Conservation (phyloP, 2,797 vertebrate genomes). For the Acropternis orthonyx region DNA sequence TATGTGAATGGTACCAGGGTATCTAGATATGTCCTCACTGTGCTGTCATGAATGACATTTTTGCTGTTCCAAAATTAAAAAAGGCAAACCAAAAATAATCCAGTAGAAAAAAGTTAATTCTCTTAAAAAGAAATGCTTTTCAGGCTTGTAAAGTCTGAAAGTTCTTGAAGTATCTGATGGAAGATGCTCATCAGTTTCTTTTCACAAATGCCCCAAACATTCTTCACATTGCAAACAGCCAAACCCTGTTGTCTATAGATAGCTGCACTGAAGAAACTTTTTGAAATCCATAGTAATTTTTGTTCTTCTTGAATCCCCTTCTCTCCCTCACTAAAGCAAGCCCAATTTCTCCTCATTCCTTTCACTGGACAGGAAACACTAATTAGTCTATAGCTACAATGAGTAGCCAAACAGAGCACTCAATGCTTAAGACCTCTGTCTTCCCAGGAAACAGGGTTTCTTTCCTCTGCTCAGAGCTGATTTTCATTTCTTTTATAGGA, state of each 20-base stretch:
- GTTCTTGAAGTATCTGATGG: background rate
- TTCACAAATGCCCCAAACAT: background rate
- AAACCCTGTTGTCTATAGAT: background rate
- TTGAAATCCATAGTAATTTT: background rate
- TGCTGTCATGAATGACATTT: background rate
- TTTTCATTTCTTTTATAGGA: background rate
- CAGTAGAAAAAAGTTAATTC: background rate
- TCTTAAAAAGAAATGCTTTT: background rate
- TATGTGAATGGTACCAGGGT: background rate
- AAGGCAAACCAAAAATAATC: background rate
- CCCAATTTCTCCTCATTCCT: background rate
- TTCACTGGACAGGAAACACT: background rate
- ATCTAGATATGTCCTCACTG: background rate
- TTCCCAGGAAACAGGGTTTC: background rate
- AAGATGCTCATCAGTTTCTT: background rate
- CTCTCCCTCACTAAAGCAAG: background rate
- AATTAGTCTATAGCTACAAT: accelerated
- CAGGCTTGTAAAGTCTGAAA: background rate
- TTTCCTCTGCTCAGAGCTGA: background rate
- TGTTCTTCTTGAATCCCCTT: background rate
- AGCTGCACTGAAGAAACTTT: background rate
- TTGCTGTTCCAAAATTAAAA: background rate
- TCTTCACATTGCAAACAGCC: background rate
- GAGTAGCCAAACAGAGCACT: background rate
- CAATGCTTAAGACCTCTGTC: background rate